A percentile compares a stretch with the other conserved stretches of the same genome.
Evolutionary conservation across 2,888 invertebrate genomes (phyloP).

Genomic region (Tetheella fluctuosa): DNA sequence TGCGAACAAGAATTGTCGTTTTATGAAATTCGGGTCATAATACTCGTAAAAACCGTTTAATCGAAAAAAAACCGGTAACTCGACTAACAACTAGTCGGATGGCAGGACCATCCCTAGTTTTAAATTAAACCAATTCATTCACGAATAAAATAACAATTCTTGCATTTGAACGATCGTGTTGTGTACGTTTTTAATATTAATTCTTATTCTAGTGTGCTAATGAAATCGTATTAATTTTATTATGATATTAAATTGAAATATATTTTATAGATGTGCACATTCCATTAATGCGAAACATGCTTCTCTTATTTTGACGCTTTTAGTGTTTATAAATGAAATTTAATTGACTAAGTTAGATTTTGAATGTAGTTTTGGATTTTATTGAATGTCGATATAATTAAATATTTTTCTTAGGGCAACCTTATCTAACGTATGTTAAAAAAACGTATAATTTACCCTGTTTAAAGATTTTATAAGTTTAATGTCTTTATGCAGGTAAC

Average conservation of each 20-base stretch:
- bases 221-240: slow-evolving; percentile 80
- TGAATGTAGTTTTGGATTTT: background rate
- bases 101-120: slow-evolving; percentile 50
- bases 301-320: slow-evolving; percentile 56
- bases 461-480: background rate
- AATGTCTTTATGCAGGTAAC: no score
- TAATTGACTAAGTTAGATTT: slow-evolving; percentile 14
- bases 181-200: slow-evolving; percentile 73
- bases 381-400: background rate
- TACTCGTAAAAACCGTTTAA: background rate
- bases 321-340: slow-evolving; percentile 15
- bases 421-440: background rate
- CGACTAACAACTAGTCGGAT: slow-evolving; percentile 36
- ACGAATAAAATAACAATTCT: slow-evolving; percentile 63
- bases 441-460: background rate
- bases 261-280: slow-evolving; percentile 76
- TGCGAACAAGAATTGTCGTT: slow-evolving; percentile 51
- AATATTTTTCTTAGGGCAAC: background rate
- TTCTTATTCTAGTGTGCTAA: slow-evolving; percentile 82
- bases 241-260: slow-evolving; percentile 77
- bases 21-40: slow-evolving; percentile 25
- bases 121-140: slow-evolving; percentile 25
- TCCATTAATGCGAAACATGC: slow-evolving; percentile 80
- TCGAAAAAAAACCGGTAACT: slow-evolving; percentile 24
- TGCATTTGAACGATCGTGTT: slow-evolving; percentile 54